A percentile compares a stretch with the other conserved stretches of the same genome.
Evolutionary conservation across 1,140 invertebrate genomes (phyloP).

Genomic region (Sitophilus oryzae): DNA sequence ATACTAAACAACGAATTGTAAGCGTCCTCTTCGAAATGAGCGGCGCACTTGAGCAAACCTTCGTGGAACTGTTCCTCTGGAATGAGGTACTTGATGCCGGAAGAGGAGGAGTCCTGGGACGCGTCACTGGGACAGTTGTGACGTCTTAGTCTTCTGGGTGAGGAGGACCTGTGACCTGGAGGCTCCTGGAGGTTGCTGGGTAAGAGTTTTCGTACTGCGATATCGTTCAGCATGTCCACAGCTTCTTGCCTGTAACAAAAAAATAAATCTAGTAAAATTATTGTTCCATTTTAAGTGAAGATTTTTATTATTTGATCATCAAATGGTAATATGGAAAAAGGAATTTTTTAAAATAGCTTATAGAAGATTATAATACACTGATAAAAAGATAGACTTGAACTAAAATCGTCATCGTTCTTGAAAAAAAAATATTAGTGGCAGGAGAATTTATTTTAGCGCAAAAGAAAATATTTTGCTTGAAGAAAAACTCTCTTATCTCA

Average conservation of each 20-base stretch:
- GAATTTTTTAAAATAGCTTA: too few species aligned
- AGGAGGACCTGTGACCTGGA: conserved; percentile 55
- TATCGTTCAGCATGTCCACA: conserved; percentile 73
- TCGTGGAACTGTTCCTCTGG: conserved; percentile 41
- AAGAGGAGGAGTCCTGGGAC: conserved; percentile 36
- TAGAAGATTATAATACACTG: too few species aligned
- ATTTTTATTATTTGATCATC: too few species aligned
- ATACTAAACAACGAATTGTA: conserved; percentile 40
- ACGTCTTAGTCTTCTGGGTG: conserved; percentile 51
- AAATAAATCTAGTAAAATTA: background rate
- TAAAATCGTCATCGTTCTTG: too few species aligned
- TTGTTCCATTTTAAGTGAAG: too few species aligned
- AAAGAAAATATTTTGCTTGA: too few species aligned
- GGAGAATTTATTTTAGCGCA: too few species aligned
- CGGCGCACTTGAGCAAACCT: conserved; percentile 37
- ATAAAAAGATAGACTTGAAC: too few species aligned
- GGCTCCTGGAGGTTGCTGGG: conserved; percentile 43
- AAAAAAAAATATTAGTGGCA: too few species aligned
- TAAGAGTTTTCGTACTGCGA: conserved; percentile 66
- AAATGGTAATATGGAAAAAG: too few species aligned
- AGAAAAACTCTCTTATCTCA: too few species aligned
- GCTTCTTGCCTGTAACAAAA: conserved; percentile 64
- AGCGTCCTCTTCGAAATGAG: conserved; percentile 37
- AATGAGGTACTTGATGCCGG: conserved; percentile 21
- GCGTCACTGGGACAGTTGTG: conserved; percentile 42